Percentiles rank a stretch among this genome's conserved stretches.
Evolutionary conservation across 1,140 invertebrate species (phyloP).

Genomic region (Maconellicoccus hirsutus): DNA sequence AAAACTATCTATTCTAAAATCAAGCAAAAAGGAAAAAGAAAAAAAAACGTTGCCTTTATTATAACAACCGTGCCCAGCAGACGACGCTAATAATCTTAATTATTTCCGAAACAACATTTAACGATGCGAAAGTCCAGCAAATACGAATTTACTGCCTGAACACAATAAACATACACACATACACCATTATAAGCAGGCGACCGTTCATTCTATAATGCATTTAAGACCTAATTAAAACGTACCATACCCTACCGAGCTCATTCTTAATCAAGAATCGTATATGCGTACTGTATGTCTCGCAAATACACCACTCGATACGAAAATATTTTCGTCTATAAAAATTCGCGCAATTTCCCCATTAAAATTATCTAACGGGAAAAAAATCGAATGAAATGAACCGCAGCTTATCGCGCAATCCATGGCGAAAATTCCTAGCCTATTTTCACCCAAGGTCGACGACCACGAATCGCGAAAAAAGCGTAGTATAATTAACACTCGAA

Average conservation of each 20-base stretch:
- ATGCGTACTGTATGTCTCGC: not conserved
- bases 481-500: too few species aligned
- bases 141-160: not conserved
- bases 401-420: too few species aligned
- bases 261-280: not conserved
- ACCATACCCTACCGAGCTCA: not conserved
- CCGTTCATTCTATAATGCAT: not conserved
- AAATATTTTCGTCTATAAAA: too few species aligned
- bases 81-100: not conserved
- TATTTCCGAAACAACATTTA: conserved; percentile 4
- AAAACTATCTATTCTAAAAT: not conserved
- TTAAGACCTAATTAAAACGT: conserved; percentile 10
- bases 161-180: not conserved
- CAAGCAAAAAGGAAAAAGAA: not conserved
- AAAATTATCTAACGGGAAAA: too few species aligned
- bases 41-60: conserved; percentile 4
- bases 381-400: too few species aligned
- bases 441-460: too few species aligned
- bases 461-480: too few species aligned
- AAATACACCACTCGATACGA: too few species aligned
- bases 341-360: too few species aligned
- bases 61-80: not conserved
- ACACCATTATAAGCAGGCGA: not conserved
- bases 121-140: conserved; percentile 2
- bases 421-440: too few species aligned